These are phyloP conservation scores for Amphipoea oculea DNA, from an alignment of 2,888 invertebrate genomes.

Conservation along the genomic window DNA sequence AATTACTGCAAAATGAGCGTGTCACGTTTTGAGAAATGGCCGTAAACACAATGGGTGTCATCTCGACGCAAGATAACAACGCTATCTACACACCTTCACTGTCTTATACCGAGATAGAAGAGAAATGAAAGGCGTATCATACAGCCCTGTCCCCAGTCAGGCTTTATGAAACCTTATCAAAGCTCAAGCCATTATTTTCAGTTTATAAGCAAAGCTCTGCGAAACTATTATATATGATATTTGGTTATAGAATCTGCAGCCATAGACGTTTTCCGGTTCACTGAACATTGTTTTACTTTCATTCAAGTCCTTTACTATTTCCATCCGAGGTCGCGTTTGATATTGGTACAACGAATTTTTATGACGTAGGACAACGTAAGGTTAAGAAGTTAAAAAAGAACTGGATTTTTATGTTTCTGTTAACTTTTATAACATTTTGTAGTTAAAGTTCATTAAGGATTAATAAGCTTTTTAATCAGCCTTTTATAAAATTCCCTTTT, in stretches of 20 bases:
- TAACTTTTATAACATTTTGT: conserved; percentile 13
- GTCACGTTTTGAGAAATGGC: conserved; percentile 48
- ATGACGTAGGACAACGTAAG: conserved; percentile 42
- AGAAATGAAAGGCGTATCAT: conserved; percentile 23
- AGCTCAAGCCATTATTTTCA: conserved; percentile 34
- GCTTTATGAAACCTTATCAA: conserved; percentile 36
- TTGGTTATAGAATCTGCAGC: conserved; percentile 28
- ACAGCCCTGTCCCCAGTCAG: conserved; percentile 12
- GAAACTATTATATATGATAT: conserved; percentile 39
- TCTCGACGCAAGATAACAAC: conserved; percentile 27
- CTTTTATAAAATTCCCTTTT: conserved; percentile 28
- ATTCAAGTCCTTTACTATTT: conserved; percentile 56
- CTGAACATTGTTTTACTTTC: conserved; percentile 60
- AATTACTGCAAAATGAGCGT: conserved; percentile 50
- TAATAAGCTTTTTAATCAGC: conserved; percentile 5
- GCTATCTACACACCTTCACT: conserved; percentile 16
- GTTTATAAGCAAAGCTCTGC: conserved; percentile 37
- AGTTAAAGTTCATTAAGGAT: conserved; percentile 5
- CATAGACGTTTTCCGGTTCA: conserved; percentile 57
- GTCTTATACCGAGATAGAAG: conserved; percentile 10
- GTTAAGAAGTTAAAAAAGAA: conserved; percentile 47
- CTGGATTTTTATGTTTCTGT: conserved; percentile 27
- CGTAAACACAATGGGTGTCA: conserved; percentile 26
- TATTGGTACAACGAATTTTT: conserved; percentile 47
- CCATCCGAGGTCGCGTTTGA: conserved; percentile 40